Percentiles rank a stretch among this genome's conserved stretches.
Evolutionary conservation across 2,888 invertebrate species (phyloP).

Genomic region (Pyrochroa serraticornis): DNA sequence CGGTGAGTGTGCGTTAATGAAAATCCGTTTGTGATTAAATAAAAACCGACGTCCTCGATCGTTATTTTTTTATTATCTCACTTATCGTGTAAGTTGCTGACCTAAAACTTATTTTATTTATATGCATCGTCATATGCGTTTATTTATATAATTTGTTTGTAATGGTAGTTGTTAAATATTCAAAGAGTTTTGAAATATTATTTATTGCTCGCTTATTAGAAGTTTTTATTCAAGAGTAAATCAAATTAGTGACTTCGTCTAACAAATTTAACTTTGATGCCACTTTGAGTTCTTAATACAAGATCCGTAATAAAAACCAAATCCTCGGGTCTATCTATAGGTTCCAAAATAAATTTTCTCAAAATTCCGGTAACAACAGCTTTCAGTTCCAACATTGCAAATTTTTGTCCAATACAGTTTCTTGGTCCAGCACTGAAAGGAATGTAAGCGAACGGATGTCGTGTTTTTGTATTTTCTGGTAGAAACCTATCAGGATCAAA

Average conservation of each 20-base stretch:
- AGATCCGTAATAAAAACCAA: slow-evolving; percentile 2
- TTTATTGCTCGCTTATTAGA: too few species aligned
- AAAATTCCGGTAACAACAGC: slow-evolving; percentile 3
- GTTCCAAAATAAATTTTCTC: slow-evolving; percentile 2
- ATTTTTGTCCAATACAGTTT: slow-evolving; percentile 47
- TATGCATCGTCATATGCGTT: too few species aligned
- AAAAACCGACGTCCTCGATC: too few species aligned
- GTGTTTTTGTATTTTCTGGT: slow-evolving; percentile 44
- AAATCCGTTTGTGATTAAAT: too few species aligned
- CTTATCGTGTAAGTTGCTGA: too few species aligned
- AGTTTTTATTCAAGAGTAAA: too few species aligned
- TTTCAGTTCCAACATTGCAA: slow-evolving; percentile 9
- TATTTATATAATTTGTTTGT: too few species aligned
- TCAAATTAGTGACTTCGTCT: neutral
- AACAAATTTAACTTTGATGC: slow-evolving; percentile 3
- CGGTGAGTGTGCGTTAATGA: too few species aligned
- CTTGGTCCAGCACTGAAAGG: slow-evolving; percentile 56
- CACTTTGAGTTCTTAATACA: neutral
- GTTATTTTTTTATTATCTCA: too few species aligned
- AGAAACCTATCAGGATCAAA: slow-evolving; percentile 55
- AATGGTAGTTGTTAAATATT: too few species aligned
- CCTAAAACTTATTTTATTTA: too few species aligned
- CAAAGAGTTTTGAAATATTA: too few species aligned
- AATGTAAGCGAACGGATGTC: slow-evolving; percentile 56
- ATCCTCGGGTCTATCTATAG: slow-evolving; percentile 1